Base-by-base conservation (phyloP, 1,140 invertebrate species). In the Scaptomyza hsui region DNA sequence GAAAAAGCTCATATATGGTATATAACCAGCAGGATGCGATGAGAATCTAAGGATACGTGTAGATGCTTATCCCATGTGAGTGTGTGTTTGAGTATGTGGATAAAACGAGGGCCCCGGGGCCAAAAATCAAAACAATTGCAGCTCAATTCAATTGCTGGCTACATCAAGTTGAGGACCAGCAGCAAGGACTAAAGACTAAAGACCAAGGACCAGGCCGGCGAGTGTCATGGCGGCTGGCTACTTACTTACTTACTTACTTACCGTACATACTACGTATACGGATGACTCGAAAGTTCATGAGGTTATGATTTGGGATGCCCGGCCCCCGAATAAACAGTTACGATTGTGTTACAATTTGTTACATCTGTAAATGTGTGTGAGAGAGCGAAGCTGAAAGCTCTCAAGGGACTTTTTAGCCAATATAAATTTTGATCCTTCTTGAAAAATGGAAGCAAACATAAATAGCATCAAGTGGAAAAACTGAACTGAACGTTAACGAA, bases 271-370 rank as follows among this genome's bases (percentile, higher is more conserved):
- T 29, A 29, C 9, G 26, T 29, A 29, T 29, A 9, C 2, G 26
- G 26, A 29, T 29, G 26, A 29, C n/a, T 47, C 18, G 42, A 72
- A 77, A 78, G 76, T 79, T 79, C 77, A 72, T 63, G 78, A 81
- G 77, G 77, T 80, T 80, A 80, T 81, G 77, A 76, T 79, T 80
- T 80, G 63, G 62, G 63, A 48, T 47, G 64, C 65, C 75, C 79
- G 1, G 24, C 80, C 75, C 68, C 32, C 32, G 75, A 79, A 76
- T 86, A 86, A 86, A 88, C 82, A 86, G 82, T 88, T 89, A 88
- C 82, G 82, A 88, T 88, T 88, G 82, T 82, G 83, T 88, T 88
- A 88, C 82, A 88, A 88, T 88, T 88, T 88, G 82, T 88, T 88
- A 88, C 82, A 88, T 72, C 83, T 88, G 82, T 88, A 88, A 88